Percentiles rank a stretch among this genome's conserved stretches.
These are phyloP conservation scores for Rhingia campestris DNA, from an alignment of 2,888 invertebrate genomes.

Conservation along the genomic window DNA sequence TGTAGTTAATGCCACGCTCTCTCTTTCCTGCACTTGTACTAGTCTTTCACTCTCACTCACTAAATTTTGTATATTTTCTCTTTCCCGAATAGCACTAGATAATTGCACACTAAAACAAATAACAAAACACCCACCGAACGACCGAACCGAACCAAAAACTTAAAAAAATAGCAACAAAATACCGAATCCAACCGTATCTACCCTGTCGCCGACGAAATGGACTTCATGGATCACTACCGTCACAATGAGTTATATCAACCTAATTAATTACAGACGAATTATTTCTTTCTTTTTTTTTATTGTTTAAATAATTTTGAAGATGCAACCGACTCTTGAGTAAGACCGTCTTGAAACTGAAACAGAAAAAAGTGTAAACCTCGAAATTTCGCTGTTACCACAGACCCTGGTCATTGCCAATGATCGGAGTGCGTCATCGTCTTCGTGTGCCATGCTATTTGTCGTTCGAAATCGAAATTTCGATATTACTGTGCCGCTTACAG, in stretches of 20 bases:
- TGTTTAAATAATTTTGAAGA: slow-evolving; percentile 51
- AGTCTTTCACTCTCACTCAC: slow-evolving; percentile 32
- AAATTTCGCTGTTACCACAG: slow-evolving; percentile 67
- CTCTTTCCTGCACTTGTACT: background rate
- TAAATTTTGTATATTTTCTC: slow-evolving; percentile 8
- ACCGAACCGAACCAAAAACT: background rate
- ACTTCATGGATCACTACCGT: slow-evolving; percentile 61
- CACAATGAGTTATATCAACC: slow-evolving; percentile 20
- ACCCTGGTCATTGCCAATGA: slow-evolving; percentile 72
- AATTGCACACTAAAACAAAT: slow-evolving; percentile 37
- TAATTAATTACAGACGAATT: slow-evolving; percentile 59
- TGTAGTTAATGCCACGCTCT: slow-evolving; percentile 4
- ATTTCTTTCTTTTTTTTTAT: slow-evolving; percentile 39
- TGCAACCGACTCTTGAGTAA: slow-evolving; percentile 71
- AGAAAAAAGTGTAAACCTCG: slow-evolving; percentile 62
- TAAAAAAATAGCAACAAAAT: slow-evolving; percentile 27
- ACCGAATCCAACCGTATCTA: slow-evolving; percentile 27
- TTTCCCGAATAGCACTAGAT: slow-evolving; percentile 43
- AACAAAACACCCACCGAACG: slow-evolving; percentile 48
- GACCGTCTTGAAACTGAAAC: slow-evolving; percentile 69
- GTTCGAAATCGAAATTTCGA: slow-evolving; percentile 67
- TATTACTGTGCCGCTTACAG: slow-evolving; percentile 35
- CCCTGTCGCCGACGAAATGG: slow-evolving; percentile 11
- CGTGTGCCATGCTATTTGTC: slow-evolving; percentile 26
- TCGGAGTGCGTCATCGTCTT: slow-evolving; percentile 48